Conservation (phyloP, 2,888 invertebrate species). For the Colletes collaris region DNA sequence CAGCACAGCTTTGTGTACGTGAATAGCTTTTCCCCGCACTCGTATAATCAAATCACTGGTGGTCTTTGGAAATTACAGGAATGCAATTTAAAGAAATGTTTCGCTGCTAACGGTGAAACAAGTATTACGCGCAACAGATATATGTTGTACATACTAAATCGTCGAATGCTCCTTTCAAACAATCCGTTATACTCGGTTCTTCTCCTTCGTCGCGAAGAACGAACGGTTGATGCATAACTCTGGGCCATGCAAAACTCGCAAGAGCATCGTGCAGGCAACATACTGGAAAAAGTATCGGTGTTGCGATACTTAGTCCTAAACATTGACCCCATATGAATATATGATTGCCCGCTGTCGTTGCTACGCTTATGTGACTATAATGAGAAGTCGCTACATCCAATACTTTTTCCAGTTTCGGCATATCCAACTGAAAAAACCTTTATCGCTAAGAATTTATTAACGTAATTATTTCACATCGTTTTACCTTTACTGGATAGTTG, state of each 20-base stretch:
- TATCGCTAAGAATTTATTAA: background rate
- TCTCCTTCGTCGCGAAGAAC: slow-evolving; percentile 78
- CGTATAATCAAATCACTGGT: slow-evolving; percentile 86
- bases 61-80: slow-evolving; percentile 75
- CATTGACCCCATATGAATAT: slow-evolving; percentile 88
- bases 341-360: slow-evolving; percentile 84
- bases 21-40: slow-evolving; percentile 85
- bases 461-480: background rate
- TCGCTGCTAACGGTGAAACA: background rate
- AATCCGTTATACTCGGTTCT: slow-evolving; percentile 80
- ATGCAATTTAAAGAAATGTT: background rate
- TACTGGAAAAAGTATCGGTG: slow-evolving; percentile 84
- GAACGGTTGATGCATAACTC: slow-evolving; percentile 84
- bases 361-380: slow-evolving; percentile 86
- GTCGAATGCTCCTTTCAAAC: slow-evolving; percentile 85
- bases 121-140: background rate
- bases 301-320: slow-evolving; percentile 80
- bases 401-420: slow-evolving; percentile 82
- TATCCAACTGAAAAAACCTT: slow-evolving; percentile 58
- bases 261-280: slow-evolving; percentile 85
- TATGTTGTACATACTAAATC: slow-evolving; percentile 83
- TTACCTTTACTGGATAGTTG: slow-evolving; percentile 84
- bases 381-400: slow-evolving; percentile 86
- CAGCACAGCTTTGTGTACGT: slow-evolving; percentile 86
- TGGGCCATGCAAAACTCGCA: slow-evolving; percentile 85